A percentile compares a stretch with the other conserved stretches of the same genome.
phyloP scores from a whole-genome alignment of 2,797 vertebrate species.

The Graptemys geographica region DNA sequence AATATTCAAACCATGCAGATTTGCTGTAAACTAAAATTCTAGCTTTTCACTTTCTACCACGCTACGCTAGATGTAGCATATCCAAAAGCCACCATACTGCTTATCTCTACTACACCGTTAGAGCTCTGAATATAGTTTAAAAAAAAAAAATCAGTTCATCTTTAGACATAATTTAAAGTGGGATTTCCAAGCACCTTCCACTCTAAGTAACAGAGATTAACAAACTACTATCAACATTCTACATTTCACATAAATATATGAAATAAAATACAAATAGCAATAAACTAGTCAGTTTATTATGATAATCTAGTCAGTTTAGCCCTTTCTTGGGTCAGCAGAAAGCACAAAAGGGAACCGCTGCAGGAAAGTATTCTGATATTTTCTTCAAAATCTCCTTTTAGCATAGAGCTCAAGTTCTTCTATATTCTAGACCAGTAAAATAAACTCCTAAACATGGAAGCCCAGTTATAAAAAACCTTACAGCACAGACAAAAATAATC shows the following conservation, averaged over 20 bases:
- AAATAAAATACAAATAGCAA: no score
- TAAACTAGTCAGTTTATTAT: background rate
- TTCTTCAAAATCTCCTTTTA: background rate
- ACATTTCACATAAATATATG: conserved; percentile 9
- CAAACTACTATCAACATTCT: background rate
- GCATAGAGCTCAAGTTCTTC: background rate
- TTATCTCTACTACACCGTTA: background rate
- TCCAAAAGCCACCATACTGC: background rate
- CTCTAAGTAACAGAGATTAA: conserved; percentile 36
- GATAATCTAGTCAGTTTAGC: background rate
- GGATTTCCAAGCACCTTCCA: conserved; percentile 46
- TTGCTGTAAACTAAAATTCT: background rate
- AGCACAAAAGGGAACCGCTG: background rate
- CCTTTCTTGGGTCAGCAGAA: background rate
- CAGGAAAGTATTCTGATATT: background rate
- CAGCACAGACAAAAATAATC: background rate
- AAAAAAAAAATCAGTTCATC: background rate
- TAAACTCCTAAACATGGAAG: background rate
- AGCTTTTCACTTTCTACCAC: background rate
- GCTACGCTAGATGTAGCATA: background rate
- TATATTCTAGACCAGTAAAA: background rate
- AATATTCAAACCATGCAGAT: background rate
- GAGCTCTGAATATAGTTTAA: background rate
- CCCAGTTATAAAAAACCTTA: background rate
- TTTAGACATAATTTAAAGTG: background rate